Conservation (phyloP, 2,113 vertebrate genomes). For the Ploceus nigricollis region DNA sequence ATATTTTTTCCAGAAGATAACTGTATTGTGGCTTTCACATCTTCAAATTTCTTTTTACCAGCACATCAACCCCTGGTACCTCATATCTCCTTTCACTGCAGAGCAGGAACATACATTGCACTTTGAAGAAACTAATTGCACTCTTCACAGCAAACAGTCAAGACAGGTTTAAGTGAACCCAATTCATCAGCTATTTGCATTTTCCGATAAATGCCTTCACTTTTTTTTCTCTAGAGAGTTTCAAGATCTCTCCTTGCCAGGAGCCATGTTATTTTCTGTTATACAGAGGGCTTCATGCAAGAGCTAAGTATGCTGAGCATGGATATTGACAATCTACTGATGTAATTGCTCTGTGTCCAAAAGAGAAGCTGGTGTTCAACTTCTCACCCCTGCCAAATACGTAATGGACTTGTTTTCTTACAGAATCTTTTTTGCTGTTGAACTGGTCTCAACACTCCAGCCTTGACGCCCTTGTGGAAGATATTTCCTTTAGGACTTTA, state of each 20-base stretch:
- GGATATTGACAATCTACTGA: conserved; percentile 44
- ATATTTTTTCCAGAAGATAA: neutral
- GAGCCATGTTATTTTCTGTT: conserved; percentile 9
- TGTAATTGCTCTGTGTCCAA: conserved; percentile 47
- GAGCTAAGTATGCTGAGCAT: conserved; percentile 9
- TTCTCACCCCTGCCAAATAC: conserved; percentile 31
- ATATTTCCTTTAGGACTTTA: neutral
- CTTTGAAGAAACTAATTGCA: neutral
- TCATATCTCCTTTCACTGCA: neutral
- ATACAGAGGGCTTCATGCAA: neutral
- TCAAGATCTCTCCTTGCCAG: conserved; percentile 12
- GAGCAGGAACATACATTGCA: neutral
- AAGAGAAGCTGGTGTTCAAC: conserved; percentile 24
- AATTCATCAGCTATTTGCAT: neutral
- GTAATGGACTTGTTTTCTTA: neutral
- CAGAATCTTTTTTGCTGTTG: neutral
- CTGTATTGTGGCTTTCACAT: neutral
- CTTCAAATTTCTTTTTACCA: neutral
- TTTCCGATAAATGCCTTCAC: neutral
- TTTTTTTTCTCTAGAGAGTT: neutral
- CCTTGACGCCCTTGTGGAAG: neutral
- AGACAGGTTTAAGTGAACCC: neutral
- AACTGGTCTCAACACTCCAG: neutral
- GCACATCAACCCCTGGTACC: neutral
- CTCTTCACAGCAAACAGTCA: neutral